Evolutionary conservation across 2,797 vertebrate species (phyloP).

Genomic region (Falco novaeseelandiae): DNA sequence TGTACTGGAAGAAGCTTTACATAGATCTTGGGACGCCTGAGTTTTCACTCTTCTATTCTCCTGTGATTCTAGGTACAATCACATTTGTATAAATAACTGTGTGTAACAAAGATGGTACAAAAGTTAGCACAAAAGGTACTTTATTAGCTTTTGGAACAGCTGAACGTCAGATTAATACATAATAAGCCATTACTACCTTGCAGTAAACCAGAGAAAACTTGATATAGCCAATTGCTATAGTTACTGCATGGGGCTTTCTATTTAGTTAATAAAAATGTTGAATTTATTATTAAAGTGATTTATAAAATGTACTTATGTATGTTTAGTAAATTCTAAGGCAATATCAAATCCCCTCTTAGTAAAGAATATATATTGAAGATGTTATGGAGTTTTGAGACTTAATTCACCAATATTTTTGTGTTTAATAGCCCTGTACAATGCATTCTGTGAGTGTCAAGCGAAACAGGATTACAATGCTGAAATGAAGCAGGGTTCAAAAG

Average conservation of each 20-base stretch:
- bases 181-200: neutral
- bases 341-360: neutral
- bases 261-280: neutral
- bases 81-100: neutral
- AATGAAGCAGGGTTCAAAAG: neutral
- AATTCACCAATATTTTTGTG: neutral
- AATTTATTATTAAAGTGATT: neutral
- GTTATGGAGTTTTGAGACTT: neutral
- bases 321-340: neutral
- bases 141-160: neutral
- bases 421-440: neutral
- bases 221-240: neutral
- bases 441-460: neutral
- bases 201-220: neutral
- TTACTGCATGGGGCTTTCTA: neutral
- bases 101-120: neutral
- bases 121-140: neutral
- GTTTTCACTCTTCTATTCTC: neutral
- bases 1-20: neutral
- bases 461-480: neutral
- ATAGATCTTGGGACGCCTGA: fast-evolving
- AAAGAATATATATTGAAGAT: neutral
- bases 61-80: neutral
- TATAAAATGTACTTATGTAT: neutral
- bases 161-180: neutral